A percentile compares a stretch with the other conserved stretches of the same genome.
These are phyloP conservation scores for Dryococelus australis DNA, from an alignment of 2,888 invertebrate genomes.

Conservation along the genomic window DNA sequence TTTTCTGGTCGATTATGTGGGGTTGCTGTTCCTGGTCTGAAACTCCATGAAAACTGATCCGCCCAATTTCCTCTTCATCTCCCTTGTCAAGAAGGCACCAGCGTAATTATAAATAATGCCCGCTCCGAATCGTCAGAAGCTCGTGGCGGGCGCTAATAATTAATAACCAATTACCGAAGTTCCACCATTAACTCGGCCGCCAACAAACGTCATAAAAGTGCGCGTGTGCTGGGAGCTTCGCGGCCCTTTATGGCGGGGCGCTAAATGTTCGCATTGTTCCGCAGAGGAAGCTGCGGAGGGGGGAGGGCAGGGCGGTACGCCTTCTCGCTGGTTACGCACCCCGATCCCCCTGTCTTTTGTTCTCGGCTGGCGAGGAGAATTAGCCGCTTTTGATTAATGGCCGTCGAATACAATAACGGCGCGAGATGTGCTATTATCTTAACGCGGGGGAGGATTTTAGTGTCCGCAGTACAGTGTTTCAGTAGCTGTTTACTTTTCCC, in stretches of 20 bases:
- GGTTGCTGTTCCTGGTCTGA: no score
- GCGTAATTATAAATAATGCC: neutral
- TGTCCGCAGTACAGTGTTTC: neutral
- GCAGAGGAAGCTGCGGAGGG: neutral
- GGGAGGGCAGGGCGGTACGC: neutral
- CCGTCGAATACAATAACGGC: neutral
- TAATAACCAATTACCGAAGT: neutral
- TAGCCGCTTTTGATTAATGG: constrained; percentile 9
- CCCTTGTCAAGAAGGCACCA: neutral
- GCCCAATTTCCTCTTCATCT: no score
- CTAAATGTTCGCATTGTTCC: constrained; percentile 7
- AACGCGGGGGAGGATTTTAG: neutral
- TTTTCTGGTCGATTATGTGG: no score
- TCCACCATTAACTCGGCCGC: neutral
- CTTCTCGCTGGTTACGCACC: neutral
- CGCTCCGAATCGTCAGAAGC: neutral
- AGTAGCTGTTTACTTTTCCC: neutral
- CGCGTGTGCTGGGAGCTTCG: neutral
- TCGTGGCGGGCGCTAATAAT: neutral
- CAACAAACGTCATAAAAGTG: neutral
- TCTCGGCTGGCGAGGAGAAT: neutral
- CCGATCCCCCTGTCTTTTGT: neutral
- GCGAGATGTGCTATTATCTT: constrained; percentile 10
- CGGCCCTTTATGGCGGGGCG: neutral
- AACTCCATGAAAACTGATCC: no score